Evolutionary conservation across 2,797 vertebrate genomes (phyloP).

Genomic region (Enteromius trimaculatus): DNA sequence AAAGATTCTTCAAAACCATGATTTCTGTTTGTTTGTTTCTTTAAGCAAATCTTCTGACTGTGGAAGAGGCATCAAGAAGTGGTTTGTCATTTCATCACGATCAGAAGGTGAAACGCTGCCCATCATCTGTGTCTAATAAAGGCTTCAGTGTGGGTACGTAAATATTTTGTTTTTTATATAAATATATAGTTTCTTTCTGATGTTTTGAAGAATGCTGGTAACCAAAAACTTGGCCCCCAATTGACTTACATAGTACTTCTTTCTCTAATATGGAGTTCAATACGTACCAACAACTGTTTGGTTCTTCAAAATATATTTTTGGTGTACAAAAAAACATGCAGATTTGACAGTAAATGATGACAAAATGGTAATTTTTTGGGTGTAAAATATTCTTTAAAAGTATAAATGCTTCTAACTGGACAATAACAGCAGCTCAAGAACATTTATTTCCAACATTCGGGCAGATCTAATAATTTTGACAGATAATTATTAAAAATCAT

Average conservation of each 20-base stretch:
- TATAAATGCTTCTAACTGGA: background rate
- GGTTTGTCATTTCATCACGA: slow-evolving; percentile 78
- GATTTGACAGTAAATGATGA: background rate
- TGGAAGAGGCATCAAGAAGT: slow-evolving; percentile 78
- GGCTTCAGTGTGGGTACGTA: slow-evolving; percentile 79
- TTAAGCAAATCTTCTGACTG: slow-evolving; percentile 75
- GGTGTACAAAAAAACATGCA: background rate
- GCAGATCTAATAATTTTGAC: background rate
- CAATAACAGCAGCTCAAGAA: background rate
- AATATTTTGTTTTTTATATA: background rate
- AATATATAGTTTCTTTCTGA: background rate
- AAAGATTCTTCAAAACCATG: background rate
- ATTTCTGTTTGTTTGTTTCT: slow-evolving; percentile 23
- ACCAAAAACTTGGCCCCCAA: background rate
- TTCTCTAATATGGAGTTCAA: background rate
- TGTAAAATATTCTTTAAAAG: background rate
- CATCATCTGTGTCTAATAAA: slow-evolving; percentile 79
- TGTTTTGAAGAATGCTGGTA: background rate
- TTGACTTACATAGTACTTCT: no score
- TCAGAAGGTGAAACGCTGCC: slow-evolving; percentile 77
- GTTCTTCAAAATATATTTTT: background rate
- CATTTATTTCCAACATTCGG: background rate
- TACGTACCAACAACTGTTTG: background rate
- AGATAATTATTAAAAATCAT: background rate
- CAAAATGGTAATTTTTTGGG: background rate